Conservation (phyloP, 2,113 vertebrate genomes). For the Bubo bubo region DNA sequence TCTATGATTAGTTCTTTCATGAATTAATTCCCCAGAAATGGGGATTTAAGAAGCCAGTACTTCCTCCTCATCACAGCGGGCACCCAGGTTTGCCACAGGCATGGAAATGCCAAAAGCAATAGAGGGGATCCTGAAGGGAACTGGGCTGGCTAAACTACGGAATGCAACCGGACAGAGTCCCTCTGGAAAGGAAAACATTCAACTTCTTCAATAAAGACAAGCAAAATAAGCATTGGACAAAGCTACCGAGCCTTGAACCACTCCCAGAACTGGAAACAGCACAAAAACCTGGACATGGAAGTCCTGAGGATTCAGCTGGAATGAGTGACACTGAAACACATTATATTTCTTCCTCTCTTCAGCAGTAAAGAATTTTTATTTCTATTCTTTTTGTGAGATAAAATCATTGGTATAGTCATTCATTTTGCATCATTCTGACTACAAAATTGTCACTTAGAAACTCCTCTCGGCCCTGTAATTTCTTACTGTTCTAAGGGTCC, state of each 20-base stretch:
- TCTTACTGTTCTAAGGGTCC: background rate
- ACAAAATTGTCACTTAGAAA: background rate
- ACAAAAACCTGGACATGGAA: background rate
- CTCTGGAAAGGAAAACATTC: background rate
- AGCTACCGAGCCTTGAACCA: background rate
- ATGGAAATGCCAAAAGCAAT: background rate
- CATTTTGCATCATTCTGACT: background rate
- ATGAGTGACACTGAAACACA: accelerated
- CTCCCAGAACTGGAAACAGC: background rate
- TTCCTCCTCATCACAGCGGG: background rate
- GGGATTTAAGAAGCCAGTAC: background rate
- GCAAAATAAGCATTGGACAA: background rate
- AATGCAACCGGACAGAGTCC: background rate
- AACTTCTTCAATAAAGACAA: background rate
- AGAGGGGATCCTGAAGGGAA: background rate
- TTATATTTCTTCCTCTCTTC: background rate
- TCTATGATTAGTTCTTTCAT: background rate
- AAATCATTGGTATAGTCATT: background rate
- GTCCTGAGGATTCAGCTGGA: accelerated
- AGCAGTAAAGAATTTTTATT: background rate
- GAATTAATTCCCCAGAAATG: background rate
- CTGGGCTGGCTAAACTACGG: accelerated
- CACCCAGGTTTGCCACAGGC: background rate
- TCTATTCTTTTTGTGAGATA: background rate
- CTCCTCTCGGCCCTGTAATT: background rate